A percentile compares a stretch with the other conserved stretches of the same genome.
Evolutionary conservation across 1,140 invertebrate genomes (phyloP).

Genomic region (Brachionus rotundiformis): DNA sequence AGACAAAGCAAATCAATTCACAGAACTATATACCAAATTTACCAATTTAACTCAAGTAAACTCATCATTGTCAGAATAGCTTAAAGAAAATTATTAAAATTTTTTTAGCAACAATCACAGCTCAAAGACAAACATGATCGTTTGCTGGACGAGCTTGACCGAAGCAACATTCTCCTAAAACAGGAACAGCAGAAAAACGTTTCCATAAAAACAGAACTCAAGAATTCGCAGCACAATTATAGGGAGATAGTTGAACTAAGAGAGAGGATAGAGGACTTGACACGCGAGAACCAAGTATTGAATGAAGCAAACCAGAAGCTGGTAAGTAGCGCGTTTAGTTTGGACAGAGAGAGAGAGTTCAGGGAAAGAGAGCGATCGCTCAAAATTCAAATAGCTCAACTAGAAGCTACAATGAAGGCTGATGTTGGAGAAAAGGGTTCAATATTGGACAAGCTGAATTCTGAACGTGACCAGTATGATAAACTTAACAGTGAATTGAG

Average conservation of each 20-base stretch:
- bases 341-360: constrained; percentile 65
- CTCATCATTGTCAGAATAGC: too few species aligned
- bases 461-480: constrained; percentile 62
- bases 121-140: constrained; percentile 63
- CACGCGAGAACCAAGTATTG: constrained; percentile 64
- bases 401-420: constrained; percentile 65
- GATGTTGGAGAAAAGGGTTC: constrained; percentile 64
- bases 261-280: constrained; percentile 55
- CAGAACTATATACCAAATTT: constrained; percentile 62
- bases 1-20: constrained; percentile 62
- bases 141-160: constrained; percentile 63
- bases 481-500: constrained; percentile 60
- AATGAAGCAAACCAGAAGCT: constrained; percentile 66
- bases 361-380: constrained; percentile 62
- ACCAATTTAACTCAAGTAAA: constrained; percentile 61
- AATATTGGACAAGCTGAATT: constrained; percentile 61
- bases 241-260: constrained; percentile 31
- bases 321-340: constrained; percentile 64
- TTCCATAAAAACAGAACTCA: constrained; percentile 60
- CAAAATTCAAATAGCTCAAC: constrained; percentile 65
- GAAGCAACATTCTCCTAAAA: constrained; percentile 61
- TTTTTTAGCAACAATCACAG: constrained; percentile 58
- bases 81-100: neutral
- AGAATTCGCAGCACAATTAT: constrained; percentile 6
- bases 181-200: constrained; percentile 63